Evolutionary conservation across 2,113 vertebrate species (phyloP), one percentile per base, ranked within the genome.

Genomic region (Oncorhynchus gorbuscha): DNA sequence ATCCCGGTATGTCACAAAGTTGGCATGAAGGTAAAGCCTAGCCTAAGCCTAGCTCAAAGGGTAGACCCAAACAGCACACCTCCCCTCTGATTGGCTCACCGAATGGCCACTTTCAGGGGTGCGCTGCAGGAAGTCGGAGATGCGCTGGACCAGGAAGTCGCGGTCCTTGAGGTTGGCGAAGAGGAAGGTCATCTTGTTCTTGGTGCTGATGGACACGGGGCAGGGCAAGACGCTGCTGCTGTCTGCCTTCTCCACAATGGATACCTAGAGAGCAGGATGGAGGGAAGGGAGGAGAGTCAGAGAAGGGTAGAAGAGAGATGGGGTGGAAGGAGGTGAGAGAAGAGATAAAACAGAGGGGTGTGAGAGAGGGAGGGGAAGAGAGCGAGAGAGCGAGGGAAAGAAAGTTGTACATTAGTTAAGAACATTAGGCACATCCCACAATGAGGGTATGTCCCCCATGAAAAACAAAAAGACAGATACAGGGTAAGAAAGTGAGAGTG

Each of bases 121-220:
- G 72, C 95, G 94, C 92, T 98, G 98, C 76, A 99, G 94, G 86
- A 99, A 99, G 91, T 99, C 98, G 0, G 98, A 99, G 84, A 99
- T 98, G 22, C 94, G 95, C 84, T 98, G 96, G 6, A 99, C 96
- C 83, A 99, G 87, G 89, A 99, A 98, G 90, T 98, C 96, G 2
- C 97, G 92, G 86, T 99, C 97, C 89, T 94, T 97, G 66, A 99
- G 93, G 91, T 99, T 99, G 83, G 98, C 97, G 1, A 99, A 99
- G 72, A 99, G 92, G 92, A 99, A 99, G 69, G 94, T 98, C 95
- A 97, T 98, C 92, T 99, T 99, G 87, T 95, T 97, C 88, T 95
- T 98, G 76, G 97, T 99, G 93, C 97, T 99, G 91, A 99, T 99
- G 72, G 97, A 99, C 75, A 99, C 92, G 1, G 98, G 98, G 78